Base-by-base conservation (phyloP, 2,888 invertebrate species). In the Ophion ellenae region DNA sequence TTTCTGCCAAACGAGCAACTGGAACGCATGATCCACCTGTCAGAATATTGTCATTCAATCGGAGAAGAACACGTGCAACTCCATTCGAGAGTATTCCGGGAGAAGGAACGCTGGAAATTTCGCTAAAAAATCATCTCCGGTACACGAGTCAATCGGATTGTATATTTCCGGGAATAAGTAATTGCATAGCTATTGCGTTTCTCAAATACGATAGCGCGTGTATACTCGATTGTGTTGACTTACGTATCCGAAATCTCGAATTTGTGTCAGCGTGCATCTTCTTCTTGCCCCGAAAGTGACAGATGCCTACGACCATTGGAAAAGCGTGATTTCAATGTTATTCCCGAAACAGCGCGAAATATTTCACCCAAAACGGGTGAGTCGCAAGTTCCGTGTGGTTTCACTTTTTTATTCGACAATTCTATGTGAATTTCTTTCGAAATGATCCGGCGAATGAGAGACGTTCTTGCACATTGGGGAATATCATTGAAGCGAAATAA, bases 271-370 rank as follows among this genome's bases (percentile, higher is more conserved):
- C 91, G 83, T 91, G 91, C 92, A 91, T 92, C 87, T 90, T 92
- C 88, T 89, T 91, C 89, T 91, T 92, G 76, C 87, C 88, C 53
- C 89, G 90, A 88, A 91, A 93, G 61, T 91, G 90, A 87, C 89
- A 92, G 86, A 91, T 90, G 61, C 93, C 92, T 78, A 92, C 90
- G 84, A 93, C 93, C 93, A 93, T 93, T 87, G 87, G 76, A 74
- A 86, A 53, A 78, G 74, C 81, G 81, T 85, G n/a, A 9, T 28
- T 61, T 63, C 17, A 20, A 69, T 24, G 45, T 59, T 45, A 14
- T 63, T 17, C 63, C 1, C 24, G 53, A 32, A 59, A 57, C 24
- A 59, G 71, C 36, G 7, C 67, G 7, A 9, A 14, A 14, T 45
- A 24, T 14, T 24, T 24, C 24, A 53, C 5, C 4, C 53, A 53